These are phyloP conservation scores for Mirounga angustirostris DNA, from an alignment of 2,113 vertebrate genomes.

Conservation along the genomic window DNA sequence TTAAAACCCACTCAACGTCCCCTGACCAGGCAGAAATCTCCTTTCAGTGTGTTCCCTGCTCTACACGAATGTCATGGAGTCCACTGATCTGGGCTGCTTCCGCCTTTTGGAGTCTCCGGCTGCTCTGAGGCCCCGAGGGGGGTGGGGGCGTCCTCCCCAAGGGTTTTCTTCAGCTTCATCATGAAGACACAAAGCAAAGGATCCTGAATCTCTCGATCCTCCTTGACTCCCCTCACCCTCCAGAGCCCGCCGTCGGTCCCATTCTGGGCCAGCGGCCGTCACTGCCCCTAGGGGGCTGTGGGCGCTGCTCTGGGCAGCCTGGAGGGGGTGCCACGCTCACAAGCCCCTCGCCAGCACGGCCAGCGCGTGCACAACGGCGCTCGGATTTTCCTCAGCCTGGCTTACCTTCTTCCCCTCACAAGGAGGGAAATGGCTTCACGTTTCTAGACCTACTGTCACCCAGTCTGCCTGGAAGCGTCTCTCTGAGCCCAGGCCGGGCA, in stretches of 20 bases:
- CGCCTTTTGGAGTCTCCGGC: no score
- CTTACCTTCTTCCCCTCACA: background rate
- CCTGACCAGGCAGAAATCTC: background rate
- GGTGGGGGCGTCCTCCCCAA: background rate
- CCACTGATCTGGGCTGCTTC: background rate
- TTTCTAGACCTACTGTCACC: background rate
- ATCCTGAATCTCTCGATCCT: background rate
- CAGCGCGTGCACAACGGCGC: accelerated
- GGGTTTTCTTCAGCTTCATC: background rate
- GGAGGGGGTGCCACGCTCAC: accelerated
- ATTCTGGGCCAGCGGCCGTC: background rate
- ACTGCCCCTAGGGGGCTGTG: background rate
- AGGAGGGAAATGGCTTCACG: background rate
- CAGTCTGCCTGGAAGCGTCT: background rate
- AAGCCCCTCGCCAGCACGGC: accelerated
- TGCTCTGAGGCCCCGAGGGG: background rate
- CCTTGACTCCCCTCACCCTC: background rate
- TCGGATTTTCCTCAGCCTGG: background rate
- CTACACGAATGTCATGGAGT: accelerated
- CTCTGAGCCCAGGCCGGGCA: background rate
- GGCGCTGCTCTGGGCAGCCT: background rate
- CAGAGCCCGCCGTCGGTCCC: accelerated
- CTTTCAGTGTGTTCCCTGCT: background rate
- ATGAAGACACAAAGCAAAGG: background rate
- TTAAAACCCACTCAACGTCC: background rate